These are phyloP conservation scores for Tragelaphus scriptus DNA, from an alignment of 2,113 vertebrate genomes.

Conservation along the genomic window DNA sequence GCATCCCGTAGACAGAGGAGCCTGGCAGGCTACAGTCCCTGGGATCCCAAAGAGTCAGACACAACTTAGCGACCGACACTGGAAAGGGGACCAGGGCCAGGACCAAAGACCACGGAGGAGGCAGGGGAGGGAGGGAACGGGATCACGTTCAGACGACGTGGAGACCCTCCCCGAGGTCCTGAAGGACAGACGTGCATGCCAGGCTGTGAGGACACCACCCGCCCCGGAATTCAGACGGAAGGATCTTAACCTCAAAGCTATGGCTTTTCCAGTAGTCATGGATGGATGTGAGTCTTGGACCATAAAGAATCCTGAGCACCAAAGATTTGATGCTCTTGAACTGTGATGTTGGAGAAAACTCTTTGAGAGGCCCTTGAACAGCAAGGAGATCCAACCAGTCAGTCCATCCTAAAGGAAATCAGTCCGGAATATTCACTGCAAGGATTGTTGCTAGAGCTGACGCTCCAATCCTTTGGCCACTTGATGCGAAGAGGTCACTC, in stretches of 20 bases:
- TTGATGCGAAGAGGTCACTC: not conserved
- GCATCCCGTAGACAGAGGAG: not conserved
- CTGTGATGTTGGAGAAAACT: not conserved
- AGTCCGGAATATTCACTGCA: not conserved
- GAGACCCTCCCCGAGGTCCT: too few species aligned
- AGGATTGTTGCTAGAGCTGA: not conserved
- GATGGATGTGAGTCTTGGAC: not conserved
- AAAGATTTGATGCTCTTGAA: not conserved
- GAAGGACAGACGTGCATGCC: rapidly evolving
- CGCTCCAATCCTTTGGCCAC: not conserved
- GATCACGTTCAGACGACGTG: rapidly evolving
- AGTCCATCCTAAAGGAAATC: not conserved
- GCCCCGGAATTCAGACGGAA: rapidly evolving
- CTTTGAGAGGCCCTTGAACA: not conserved
- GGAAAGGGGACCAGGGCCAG: not conserved
- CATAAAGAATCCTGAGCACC: not conserved
- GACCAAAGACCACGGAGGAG: too few species aligned
- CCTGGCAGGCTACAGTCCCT: not conserved
- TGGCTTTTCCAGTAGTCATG: not conserved
- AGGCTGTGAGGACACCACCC: not conserved
- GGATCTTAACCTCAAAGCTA: rapidly evolving
- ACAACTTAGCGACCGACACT: not conserved
- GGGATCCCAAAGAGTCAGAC: not conserved
- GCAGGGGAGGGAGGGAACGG: not conserved
- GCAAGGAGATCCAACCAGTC: not conserved